Evolutionary conservation across 2,888 invertebrate species (phyloP).

Genomic region (Thymelicus sylvestris): DNA sequence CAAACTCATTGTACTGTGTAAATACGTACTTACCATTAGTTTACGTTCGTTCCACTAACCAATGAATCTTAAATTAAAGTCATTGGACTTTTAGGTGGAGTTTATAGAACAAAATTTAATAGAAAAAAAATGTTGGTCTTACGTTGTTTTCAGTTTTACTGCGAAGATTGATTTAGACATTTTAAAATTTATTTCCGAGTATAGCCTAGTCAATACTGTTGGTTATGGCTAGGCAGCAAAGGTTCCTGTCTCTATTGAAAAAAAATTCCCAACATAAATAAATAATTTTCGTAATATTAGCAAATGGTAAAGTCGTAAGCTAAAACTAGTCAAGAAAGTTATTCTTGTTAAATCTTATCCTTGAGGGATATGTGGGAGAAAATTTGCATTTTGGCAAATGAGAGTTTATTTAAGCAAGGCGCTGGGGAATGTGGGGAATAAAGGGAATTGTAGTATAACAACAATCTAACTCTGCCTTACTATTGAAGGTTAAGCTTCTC

Average conservation of each 20-base stretch:
- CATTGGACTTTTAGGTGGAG: background rate
- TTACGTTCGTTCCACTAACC: slow-evolving; percentile 1
- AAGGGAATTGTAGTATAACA: slow-evolving; percentile 11
- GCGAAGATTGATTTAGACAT: too few species aligned
- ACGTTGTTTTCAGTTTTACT: background rate
- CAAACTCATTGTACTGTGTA: slow-evolving; percentile 10
- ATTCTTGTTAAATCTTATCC: slow-evolving; percentile 11
- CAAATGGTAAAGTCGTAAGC: too few species aligned
- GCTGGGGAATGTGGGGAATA: background rate
- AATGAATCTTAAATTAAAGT: slow-evolving; percentile 8
- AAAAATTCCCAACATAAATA: too few species aligned
- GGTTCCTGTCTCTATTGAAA: too few species aligned
- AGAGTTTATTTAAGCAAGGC: slow-evolving; percentile 4
- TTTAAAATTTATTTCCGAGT: too few species aligned
- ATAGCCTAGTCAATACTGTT: too few species aligned
- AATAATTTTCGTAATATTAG: too few species aligned
- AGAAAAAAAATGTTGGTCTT: background rate
- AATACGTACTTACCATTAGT: slow-evolving; percentile 1
- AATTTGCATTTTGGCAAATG: slow-evolving; percentile 21
- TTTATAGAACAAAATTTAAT: background rate
- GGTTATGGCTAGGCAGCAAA: too few species aligned
- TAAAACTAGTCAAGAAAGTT: background rate
- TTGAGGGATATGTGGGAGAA: slow-evolving; percentile 8
- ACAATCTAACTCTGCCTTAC: slow-evolving; percentile 1
- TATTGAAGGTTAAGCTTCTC: background rate